phyloP scores from a whole-genome alignment of 1,140 invertebrate species.

The Drosophila fuyamai region DNA sequence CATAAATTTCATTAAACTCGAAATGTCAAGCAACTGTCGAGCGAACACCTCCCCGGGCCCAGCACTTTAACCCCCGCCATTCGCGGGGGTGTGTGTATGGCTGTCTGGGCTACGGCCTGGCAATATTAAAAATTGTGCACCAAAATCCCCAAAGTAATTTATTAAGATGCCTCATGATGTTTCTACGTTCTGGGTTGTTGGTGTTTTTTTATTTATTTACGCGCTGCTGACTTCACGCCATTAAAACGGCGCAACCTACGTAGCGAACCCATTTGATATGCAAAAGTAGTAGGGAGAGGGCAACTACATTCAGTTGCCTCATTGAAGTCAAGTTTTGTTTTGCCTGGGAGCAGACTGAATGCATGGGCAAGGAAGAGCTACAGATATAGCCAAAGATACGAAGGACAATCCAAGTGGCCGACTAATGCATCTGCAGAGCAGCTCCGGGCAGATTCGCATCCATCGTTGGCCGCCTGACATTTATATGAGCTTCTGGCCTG shows the following conservation, averaged over 20 bases:
- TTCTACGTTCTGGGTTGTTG: slow-evolving; percentile 33
- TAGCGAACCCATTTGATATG: slow-evolving; percentile 54
- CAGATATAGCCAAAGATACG: slow-evolving; percentile 11
- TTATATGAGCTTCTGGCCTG: slow-evolving; percentile 76
- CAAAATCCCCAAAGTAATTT: slow-evolving; percentile 84
- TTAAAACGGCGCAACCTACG: slow-evolving; percentile 70
- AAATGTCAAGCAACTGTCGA: slow-evolving; percentile 80
- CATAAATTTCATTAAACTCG: slow-evolving; percentile 84
- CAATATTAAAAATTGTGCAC: slow-evolving; percentile 84
- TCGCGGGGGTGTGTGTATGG: slow-evolving; percentile 43
- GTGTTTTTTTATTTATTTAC: slow-evolving; percentile 57
- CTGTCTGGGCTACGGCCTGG: slow-evolving; percentile 52
- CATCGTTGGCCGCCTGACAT: slow-evolving; percentile 76
- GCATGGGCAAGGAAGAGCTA: background rate
- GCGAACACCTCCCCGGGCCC: slow-evolving; percentile 17
- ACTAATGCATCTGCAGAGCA: slow-evolving; percentile 65
- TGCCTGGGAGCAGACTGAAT: slow-evolving; percentile 14
- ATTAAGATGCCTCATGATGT: slow-evolving; percentile 83
- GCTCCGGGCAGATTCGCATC: slow-evolving; percentile 52
- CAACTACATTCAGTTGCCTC: slow-evolving; percentile 46
- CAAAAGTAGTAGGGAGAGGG: slow-evolving; percentile 62
- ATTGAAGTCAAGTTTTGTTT: slow-evolving; percentile 59
- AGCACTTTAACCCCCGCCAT: background rate
- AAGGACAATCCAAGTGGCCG: slow-evolving; percentile 20
- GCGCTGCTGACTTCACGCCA: slow-evolving; percentile 80